Evolutionary conservation across 2,797 vertebrate species (phyloP).

Genomic region (Aldrovandia affinis): DNA sequence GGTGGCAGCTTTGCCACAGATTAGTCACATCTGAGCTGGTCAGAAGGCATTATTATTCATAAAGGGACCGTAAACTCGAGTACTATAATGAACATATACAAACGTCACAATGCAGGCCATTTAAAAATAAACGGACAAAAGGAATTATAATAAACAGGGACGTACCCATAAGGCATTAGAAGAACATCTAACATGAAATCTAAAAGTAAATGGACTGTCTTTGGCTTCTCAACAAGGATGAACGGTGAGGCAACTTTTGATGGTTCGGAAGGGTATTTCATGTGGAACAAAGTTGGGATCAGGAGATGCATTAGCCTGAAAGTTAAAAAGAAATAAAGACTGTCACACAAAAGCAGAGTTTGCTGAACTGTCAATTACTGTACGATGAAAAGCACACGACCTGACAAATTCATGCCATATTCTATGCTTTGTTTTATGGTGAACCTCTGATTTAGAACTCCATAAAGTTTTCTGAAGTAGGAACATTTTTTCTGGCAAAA

Average conservation of each 20-base stretch:
- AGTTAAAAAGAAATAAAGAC: constrained; percentile 50
- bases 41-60: too few relatives aligned
- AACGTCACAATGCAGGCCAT: too few relatives aligned
- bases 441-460: background rate
- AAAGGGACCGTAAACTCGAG: background rate
- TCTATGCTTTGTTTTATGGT: background rate
- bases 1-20: background rate
- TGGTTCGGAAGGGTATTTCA: constrained; percentile 90
- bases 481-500: background rate
- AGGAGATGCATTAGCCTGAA: constrained; percentile 96
- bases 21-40: background rate
- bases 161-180: constrained; percentile 98
- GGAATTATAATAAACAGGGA: constrained; percentile 16
- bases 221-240: constrained; percentile 95
- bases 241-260: constrained; percentile 86
- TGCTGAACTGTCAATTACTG: background rate
- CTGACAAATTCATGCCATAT: background rate
- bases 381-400: background rate
- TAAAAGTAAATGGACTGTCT: constrained; percentile 93
- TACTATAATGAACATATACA: background rate
- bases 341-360: background rate
- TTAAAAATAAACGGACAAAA: background rate
- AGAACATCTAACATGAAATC: constrained; percentile 99
- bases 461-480: background rate
- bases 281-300: constrained; percentile 95